Base-by-base conservation (phyloP, 2,113 vertebrate genomes). In the Nerophis lumbriciformis region DNA sequence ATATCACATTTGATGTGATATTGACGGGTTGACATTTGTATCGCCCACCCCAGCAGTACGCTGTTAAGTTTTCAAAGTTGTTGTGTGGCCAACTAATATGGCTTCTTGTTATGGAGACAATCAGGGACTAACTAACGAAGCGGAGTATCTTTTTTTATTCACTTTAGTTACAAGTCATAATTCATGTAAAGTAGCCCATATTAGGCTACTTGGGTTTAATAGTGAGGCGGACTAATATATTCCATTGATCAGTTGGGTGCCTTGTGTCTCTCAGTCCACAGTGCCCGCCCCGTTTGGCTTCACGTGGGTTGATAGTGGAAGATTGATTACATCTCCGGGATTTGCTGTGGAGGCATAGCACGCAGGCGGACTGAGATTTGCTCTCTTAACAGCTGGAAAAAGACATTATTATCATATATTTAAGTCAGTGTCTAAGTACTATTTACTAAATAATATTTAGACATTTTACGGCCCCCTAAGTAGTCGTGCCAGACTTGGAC, bases 251-350 rank as follows among this genome's bases (percentile, higher is more conserved):
- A 65, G 73, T 65, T 44, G 6, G 65, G 60, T 71, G 16, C 54
- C 49, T 73, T 65, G 66, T 79, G 66, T 69, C 69, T 19, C 75
- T 51, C 56, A 68, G 66, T 71, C 64, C 37, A 5, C 53, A 80
- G 76, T 75, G 85, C 83, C 83, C 87, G 82, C 87, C 82, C 86
- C 79, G 64, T 39, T 81, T 64, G 79, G 64, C 71, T 77, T 69
- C 73, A 66, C 67, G 73, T 38, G 38, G 71, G 73, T 76, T 51
- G 69, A 73, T 66, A 68, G 78, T 59, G 63, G 71, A 65, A 75
- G 81, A 76, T 76, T 76, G 83, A 83, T 84, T 63, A 61, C 58
- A 71, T 74, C 80, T 78, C 63, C 72, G 71, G 85, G 85, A 81
- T 85, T 83, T 72, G 63, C 70, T 48, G 78, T 59, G 82, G 69